phyloP scores from a whole-genome alignment of 2,888 invertebrate species.

The Hydroisotoma schaefferi region DNA sequence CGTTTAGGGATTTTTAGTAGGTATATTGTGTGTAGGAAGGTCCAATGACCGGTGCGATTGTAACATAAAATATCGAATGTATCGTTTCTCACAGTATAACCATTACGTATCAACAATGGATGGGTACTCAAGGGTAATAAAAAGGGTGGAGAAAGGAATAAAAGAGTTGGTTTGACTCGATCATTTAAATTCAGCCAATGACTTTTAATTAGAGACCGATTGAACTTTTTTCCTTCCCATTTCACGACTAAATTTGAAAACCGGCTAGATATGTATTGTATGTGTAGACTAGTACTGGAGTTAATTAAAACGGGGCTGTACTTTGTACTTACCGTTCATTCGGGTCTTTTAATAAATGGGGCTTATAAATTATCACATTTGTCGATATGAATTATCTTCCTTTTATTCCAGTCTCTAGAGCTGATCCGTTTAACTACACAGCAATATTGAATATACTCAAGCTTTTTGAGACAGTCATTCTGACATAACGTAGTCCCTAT shows the following conservation, averaged over 20 bases:
- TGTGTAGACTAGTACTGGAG: not conserved
- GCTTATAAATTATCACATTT: no score
- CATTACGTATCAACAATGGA: no score
- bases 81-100: no score
- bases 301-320: conserved; percentile 6
- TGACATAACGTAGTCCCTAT: no score
- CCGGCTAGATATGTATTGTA: no score
- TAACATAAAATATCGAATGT: no score
- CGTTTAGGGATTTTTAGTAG: not conserved
- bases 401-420: not conserved
- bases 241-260: conserved; percentile 41
- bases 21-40: not conserved
- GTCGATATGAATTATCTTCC: no score
- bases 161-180: conserved; percentile 30
- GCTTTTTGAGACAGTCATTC: no score
- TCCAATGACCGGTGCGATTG: not conserved
- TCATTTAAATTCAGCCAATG: conserved; percentile 49
- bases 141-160: not conserved
- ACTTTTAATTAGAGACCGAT: conserved; percentile 48
- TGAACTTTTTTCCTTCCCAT: conserved; percentile 41
- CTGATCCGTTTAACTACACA: no score
- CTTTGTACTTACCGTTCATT: not conserved
- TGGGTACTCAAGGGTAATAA: not conserved
- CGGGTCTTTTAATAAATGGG: no score
- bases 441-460: no score